These are phyloP conservation scores for Rhagoletis zephyria DNA, from an alignment of 1,140 invertebrate species.

Conservation along the genomic window DNA sequence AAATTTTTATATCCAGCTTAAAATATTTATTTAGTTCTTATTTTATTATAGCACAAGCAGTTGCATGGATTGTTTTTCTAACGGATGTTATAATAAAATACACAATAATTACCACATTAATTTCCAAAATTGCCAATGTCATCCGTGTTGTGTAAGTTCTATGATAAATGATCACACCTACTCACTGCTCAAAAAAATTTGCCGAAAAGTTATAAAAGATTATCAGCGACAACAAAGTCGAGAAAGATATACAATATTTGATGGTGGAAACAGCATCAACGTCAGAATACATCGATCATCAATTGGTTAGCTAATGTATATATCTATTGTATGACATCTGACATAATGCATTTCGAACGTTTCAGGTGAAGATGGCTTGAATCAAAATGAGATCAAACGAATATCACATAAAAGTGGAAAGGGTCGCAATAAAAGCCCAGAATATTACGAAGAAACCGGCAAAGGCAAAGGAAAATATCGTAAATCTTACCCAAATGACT, in stretches of 20 bases:
- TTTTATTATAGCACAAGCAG: conserved; percentile 32
- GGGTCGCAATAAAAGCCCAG: no score
- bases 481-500: background rate
- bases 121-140: conserved; percentile 37
- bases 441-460: no score
- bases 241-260: conserved; percentile 53
- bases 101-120: background rate
- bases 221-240: conserved; percentile 36
- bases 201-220: conserved; percentile 44
- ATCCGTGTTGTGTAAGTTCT: conserved; percentile 30
- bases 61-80: conserved; percentile 31
- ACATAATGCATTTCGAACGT: background rate
- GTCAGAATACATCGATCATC: conserved; percentile 27
- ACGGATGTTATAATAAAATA: conserved; percentile 15
- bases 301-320: background rate
- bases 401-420: no score
- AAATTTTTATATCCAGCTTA: background rate
- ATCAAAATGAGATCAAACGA: no score
- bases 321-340: background rate
- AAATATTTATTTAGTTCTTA: background rate
- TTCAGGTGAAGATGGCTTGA: background rate
- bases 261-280: conserved; percentile 51
- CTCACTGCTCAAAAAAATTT: conserved; percentile 35
- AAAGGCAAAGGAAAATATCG: background rate
- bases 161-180: conserved; percentile 34